Base-by-base conservation (phyloP, 2,113 vertebrate genomes). In the Plestiodon gilberti region DNA sequence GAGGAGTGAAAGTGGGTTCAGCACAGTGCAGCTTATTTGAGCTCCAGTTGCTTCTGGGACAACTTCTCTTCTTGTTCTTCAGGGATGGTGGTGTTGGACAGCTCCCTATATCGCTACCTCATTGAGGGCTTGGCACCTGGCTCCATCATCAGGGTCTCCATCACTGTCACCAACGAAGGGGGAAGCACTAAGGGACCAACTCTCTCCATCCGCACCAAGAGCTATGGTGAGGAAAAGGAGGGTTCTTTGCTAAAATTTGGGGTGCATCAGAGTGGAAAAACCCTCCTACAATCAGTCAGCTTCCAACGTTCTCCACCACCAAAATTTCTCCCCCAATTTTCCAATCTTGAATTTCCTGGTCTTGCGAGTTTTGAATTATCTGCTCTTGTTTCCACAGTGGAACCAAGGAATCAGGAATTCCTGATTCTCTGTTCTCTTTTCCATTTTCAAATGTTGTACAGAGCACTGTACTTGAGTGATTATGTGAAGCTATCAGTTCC, bases 91-190 rank as follows among this genome's bases (percentile, higher is more conserved):
- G 64, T 43, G 33, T 52, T 95, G 33, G 84, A 92, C 3, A 77
- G 69, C 20, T 23, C 88, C 0, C 3, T 80, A 61, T 81, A 70
- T 11, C 69, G 48, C 80, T 88, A 86, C 35, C 71, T 90, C n/a
- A 91, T 97, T 40, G 57, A 15, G 5, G 84, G 93, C 43, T 90
- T 97, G 57, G 52, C 33, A 0, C 64, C 88, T 30, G 74, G 90
- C 3, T 94, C 95, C 6, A 76, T 77, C 35, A 94, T 96, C 17
- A 43, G 75, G 43, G 88, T 96, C 78, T 92, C 38, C 81, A 89
- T 96, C 67, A 69, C 64, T 84, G 95, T 88, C 33, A 93, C 88
- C 84, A 97, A 94, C 3, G 90, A 91, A 0, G 94, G 87, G 15
- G 97, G 97, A 6, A 94, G 92, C 81, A 86, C 81, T 33, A 55